Evolutionary conservation across 2,888 invertebrate genomes (phyloP), one percentile per base, ranked within the genome.

Genomic region (Drosophila lacicola): DNA sequence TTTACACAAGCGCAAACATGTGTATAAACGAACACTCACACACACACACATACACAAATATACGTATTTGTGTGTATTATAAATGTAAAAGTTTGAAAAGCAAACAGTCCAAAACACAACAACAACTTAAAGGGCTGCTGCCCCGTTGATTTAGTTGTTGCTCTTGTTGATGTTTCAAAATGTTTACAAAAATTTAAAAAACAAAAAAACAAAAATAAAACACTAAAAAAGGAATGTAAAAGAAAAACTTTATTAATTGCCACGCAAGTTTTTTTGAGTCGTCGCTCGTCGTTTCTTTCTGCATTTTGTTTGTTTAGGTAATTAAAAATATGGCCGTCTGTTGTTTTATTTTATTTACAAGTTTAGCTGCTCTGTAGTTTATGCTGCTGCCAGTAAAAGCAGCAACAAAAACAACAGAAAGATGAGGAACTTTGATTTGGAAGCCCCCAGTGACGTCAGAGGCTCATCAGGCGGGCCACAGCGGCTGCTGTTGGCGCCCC

Each of bases 161-260:
- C 14, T 54, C 29, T 42, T 74, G 66, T 45, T 70, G 53, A 68
- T 69, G 64, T 83, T 77, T 80, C 68, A 57, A 86, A 86, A 86
- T 86, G 67, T 82, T 80, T 81, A 80, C 76, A 51, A 44, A 75
- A 62, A 75, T 50, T 42, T 33, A 66, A 56, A 63, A 25, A 54
- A 13, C 46, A 54, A 49, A 45, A 60, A 46, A 54, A 39, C 47
- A 63, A 68, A 46, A 58, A 44, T 2, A 34, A 60, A 64, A 47
- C 46, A 34, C 21, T 44, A 70, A 69, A 67, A 39, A 25, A 42
- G 45, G 46, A 67, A 66, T 34, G 8, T 29, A 53, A 54, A 55
- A 64, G 54, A 53, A 62, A 82, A 82, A 88, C 73, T 87, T 82
- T 78, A 81, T 84, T 84, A 82, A 87, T 84, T 84, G 82, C 82